Percentiles rank a stretch among this genome's conserved stretches.
These are phyloP conservation scores for Choristoneura fumiferana DNA, from an alignment of 1,140 invertebrate genomes.

Conservation along the genomic window DNA sequence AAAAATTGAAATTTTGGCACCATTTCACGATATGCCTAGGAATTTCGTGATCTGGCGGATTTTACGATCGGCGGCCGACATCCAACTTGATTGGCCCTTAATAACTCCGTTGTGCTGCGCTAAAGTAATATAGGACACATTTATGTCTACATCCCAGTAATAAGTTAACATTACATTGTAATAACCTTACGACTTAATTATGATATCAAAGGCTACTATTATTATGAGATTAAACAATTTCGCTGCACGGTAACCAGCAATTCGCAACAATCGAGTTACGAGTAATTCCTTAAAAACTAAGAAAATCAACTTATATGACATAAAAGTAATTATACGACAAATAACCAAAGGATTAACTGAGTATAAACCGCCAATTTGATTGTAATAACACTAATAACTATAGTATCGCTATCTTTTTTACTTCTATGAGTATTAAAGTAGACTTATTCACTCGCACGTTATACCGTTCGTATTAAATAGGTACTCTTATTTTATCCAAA, in stretches of 20 bases:
- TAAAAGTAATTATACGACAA: conserved; percentile 36
- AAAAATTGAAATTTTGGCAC: no score
- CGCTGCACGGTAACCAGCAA: conserved; percentile 16
- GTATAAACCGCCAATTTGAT: conserved; percentile 59
- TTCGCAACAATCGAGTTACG: conserved; percentile 19
- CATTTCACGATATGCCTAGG: no score
- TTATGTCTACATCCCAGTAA: conserved; percentile 13
- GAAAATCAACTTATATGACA: conserved; percentile 33
- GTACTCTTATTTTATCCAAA: no score
- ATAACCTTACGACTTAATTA: conserved; percentile 4
- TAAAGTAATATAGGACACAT: conserved; percentile 2
- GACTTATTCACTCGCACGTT: no score
- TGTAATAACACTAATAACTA: conserved; percentile 62
- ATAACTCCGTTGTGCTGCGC: not conserved
- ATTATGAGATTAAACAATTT: conserved; percentile 15
- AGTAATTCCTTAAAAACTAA: conserved; percentile 18
- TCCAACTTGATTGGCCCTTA: no score
- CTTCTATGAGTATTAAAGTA: no score
- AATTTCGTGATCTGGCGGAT: no score
- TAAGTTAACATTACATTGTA: conserved; percentile 3
- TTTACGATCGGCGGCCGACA: no score
- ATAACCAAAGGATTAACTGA: conserved; percentile 45
- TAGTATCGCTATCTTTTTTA: no score
- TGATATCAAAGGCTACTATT: not conserved
- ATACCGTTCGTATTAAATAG: no score